phyloP scores from a whole-genome alignment of 2,113 vertebrate species.

The Felis chaus region DNA sequence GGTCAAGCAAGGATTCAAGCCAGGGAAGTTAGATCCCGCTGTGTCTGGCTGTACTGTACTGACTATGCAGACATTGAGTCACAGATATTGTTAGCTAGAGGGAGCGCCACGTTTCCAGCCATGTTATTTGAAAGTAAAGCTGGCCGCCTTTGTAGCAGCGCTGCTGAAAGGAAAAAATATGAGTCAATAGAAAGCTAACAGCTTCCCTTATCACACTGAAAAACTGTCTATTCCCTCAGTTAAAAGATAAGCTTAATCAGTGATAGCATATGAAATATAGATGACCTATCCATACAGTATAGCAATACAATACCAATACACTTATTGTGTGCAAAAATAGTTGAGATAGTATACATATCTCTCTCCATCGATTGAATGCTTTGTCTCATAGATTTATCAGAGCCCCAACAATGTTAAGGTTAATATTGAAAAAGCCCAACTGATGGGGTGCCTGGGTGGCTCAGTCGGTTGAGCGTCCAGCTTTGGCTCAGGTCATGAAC shows the following conservation, averaged over 20 bases:
- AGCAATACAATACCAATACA: background rate
- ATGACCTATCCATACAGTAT: background rate
- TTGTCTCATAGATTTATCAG: constrained; percentile 10
- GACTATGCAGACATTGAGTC: rapidly evolving
- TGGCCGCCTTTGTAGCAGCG: background rate
- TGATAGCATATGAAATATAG: background rate
- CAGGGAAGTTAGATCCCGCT: background rate
- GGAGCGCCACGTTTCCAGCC: background rate
- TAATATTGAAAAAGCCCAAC: background rate
- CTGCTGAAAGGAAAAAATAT: background rate
- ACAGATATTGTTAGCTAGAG: background rate
- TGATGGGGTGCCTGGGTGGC: background rate
- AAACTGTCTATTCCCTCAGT: background rate
- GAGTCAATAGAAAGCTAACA: background rate
- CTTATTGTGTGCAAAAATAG: background rate
- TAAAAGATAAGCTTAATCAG: background rate
- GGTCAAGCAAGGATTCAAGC: background rate
- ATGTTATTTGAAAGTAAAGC: background rate
- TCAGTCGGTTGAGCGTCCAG: no score
- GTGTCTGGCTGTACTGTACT: rapidly evolving
- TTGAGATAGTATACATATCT: background rate
- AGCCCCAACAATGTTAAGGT: background rate
- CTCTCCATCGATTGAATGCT: background rate
- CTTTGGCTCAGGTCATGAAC: no score
- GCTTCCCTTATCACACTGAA: background rate